Evolutionary conservation across 2,888 invertebrate genomes (phyloP).

Genomic region (Drosophila mayaguana): DNA sequence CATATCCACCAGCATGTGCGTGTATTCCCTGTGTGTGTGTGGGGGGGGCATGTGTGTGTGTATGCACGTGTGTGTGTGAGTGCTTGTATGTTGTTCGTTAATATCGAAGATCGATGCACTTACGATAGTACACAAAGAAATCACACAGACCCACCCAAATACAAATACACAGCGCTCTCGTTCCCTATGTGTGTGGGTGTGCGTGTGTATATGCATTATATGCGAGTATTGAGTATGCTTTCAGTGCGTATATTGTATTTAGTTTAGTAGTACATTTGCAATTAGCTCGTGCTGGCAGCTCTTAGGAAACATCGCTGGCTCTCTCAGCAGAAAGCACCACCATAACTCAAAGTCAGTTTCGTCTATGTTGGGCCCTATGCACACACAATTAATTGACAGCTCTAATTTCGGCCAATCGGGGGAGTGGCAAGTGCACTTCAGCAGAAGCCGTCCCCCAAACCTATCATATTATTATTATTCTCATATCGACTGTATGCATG

Average conservation of each 20-base stretch:
- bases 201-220: neutral
- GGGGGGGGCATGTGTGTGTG: neutral
- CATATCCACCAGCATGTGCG: constrained; percentile 7
- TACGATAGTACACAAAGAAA: constrained; percentile 81
- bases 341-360: constrained; percentile 83
- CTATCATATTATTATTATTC: constrained; percentile 24
- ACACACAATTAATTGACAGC: constrained; percentile 35
- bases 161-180: neutral
- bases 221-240: constrained; percentile 57
- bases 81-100: constrained; percentile 8
- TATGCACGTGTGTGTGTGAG: neutral
- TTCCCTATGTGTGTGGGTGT: neutral
- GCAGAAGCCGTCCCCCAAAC: constrained; percentile 43
- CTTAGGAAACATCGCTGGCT: constrained; percentile 67
- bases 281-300: constrained; percentile 47
- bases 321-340: constrained; percentile 84
- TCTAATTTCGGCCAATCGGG: constrained; percentile 24
- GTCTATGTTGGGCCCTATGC: constrained; percentile 80
- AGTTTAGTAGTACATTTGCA: constrained; percentile 50
- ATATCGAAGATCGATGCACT: constrained; percentile 67
- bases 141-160: constrained; percentile 31
- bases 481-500: constrained; percentile 22
- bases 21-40: constrained; percentile 1
- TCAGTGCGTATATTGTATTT: constrained; percentile 76
- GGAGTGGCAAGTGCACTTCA: constrained; percentile 25